Evolutionary conservation across 2,113 vertebrate species (phyloP), one percentile per base, ranked within the genome.

Genomic region (Rhea pennata): DNA sequence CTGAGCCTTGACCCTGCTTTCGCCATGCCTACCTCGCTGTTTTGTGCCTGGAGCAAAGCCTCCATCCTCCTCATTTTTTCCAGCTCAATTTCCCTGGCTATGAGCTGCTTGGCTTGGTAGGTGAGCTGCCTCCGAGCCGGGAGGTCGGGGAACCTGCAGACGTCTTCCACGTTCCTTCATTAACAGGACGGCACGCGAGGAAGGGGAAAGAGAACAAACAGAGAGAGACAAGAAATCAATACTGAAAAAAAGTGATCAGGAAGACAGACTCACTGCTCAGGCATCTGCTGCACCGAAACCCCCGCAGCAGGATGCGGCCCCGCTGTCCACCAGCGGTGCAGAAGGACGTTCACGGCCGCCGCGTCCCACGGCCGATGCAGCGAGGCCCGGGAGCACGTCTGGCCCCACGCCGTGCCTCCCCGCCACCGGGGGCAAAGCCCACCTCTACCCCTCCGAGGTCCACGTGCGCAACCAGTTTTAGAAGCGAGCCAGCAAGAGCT

Each of bases 61-160:
- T 99, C 99, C 0, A 94, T 95, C 92, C 99, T 98, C 95, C 99
- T 98, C 99, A 99, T 99, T 98, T 98, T 99, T 97, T 99, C 99
- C 97, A 99, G 96, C 95, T 99, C 99, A 2, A 99, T 98, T 97
- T 99, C 99, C 39, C 98, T 98, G 82, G 99, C 98, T 2, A 99
- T 99, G 78, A 99, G 99, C 97, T 99, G 99, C 97, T 99, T 99
- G 97, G 99, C 98, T 97, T 99, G 99, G 97, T 99, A 99, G 14
- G 98, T 99, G 83, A 99, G 98, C 94, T 98, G 99, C 44, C 98
- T 98, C 24, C 98, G 99, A 6, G 98, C 96, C 0, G 99, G 99
- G 62, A 99, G 97, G 11, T 98, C 98, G 0, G 98, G 98, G 91
- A 99, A 99, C 29, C 97, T 97, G 81, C 98, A 99, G 23, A 99